These are phyloP conservation scores for Cyclina sinensis DNA, from an alignment of 1,140 invertebrate genomes.

Conservation along the genomic window DNA sequence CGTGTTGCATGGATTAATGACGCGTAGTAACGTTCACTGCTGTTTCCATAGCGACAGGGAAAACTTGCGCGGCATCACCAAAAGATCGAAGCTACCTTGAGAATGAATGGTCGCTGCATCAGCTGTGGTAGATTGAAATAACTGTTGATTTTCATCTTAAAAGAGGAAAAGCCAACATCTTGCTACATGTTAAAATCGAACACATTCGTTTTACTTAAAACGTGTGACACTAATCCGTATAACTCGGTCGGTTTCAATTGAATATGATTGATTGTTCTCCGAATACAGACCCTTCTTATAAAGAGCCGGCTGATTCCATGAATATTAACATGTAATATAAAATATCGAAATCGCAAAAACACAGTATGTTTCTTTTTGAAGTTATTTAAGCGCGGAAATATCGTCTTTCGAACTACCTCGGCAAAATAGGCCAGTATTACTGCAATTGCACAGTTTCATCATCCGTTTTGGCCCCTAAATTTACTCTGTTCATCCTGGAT, in stretches of 20 bases:
- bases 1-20: constrained; percentile 50
- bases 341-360: too few species aligned
- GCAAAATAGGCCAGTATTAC: too few species aligned
- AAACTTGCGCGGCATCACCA: neutral
- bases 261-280: neutral
- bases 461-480: too few species aligned
- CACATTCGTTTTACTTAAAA: neutral
- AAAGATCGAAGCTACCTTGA: constrained; percentile 36
- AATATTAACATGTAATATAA: too few species aligned
- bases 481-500: too few species aligned
- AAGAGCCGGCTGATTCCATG: too few species aligned
- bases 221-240: neutral
- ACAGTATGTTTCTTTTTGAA: too few species aligned
- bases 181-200: neutral
- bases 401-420: too few species aligned
- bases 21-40: constrained; percentile 39
- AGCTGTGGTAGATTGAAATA: neutral
- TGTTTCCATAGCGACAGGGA: constrained; percentile 35
- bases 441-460: too few species aligned
- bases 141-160: neutral
- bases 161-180: neutral
- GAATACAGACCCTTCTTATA: too few species aligned
- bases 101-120: neutral
- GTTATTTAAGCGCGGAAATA: too few species aligned
- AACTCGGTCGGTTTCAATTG: neutral